phyloP scores from a whole-genome alignment of 2,113 vertebrate species.

The Heterocephalus glaber region DNA sequence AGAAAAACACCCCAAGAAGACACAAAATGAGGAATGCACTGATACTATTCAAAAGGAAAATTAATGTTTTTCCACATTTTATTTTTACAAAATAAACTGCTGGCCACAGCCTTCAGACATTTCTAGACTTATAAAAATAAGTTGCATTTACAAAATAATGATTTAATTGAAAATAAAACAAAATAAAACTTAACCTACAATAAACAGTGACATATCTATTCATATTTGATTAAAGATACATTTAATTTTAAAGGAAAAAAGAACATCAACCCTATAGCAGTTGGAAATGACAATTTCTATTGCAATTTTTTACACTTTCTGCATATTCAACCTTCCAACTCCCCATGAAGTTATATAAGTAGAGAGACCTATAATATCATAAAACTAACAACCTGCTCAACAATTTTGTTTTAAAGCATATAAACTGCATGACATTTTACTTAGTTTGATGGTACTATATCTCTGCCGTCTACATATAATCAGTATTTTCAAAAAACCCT shows the following conservation, averaged over 20 bases:
- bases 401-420: slow-evolving; percentile 22
- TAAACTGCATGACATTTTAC: not conserved
- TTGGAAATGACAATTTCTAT: slow-evolving; percentile 50
- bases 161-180: slow-evolving; percentile 18
- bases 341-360: not conserved
- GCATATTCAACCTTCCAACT: not conserved
- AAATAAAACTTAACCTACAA: slow-evolving; percentile 13
- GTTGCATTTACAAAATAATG: slow-evolving; percentile 31
- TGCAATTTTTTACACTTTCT: not conserved
- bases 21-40: not conserved
- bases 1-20: not conserved
- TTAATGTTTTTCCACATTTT: slow-evolving; percentile 9
- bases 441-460: slow-evolving; percentile 9
- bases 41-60: slow-evolving; percentile 31
- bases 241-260: slow-evolving; percentile 56
- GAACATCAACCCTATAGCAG: not conserved
- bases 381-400: not conserved
- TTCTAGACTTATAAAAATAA: not conserved
- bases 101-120: not conserved
- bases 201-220: not conserved
- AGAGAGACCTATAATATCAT: not conserved
- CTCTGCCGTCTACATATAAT: not conserved
- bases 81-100: not conserved
- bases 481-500: not conserved
- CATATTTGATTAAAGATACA: slow-evolving; percentile 46